Conservation (phyloP, 1,140 invertebrate genomes). For the Aphaenogaster ashmeadi region DNA sequence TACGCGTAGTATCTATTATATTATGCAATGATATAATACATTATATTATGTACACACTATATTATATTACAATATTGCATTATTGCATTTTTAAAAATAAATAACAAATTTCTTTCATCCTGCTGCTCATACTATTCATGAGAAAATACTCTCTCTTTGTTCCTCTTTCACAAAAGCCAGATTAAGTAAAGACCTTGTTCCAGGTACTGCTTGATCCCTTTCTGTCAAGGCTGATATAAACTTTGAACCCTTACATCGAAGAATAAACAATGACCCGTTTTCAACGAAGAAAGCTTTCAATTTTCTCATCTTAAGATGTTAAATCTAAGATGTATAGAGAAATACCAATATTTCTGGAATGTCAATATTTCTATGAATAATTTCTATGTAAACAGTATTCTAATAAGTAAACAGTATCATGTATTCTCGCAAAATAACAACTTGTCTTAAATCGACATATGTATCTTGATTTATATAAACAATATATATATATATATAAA, state of each 20-base stretch:
- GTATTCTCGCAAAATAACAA: background rate
- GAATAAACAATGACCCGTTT: slow-evolving; percentile 50
- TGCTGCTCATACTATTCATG: slow-evolving; percentile 24
- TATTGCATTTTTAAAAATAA: slow-evolving; percentile 30
- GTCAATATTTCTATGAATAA: slow-evolving; percentile 30
- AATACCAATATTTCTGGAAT: background rate
- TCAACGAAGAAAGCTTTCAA: slow-evolving; percentile 28
- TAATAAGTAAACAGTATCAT: background rate
- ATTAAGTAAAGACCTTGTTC: slow-evolving; percentile 39
- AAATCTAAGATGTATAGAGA: slow-evolving; percentile 21
- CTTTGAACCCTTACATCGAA: slow-evolving; percentile 25
- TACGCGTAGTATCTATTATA: background rate
- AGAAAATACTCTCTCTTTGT: background rate
- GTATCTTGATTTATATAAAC: background rate
- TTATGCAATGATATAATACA: background rate
- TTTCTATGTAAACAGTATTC: background rate
- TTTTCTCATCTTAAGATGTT: slow-evolving; percentile 11
- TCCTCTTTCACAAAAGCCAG: background rate
- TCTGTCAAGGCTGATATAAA: slow-evolving; percentile 46
- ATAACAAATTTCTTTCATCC: slow-evolving; percentile 11
- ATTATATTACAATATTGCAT: background rate
- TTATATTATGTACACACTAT: background rate
- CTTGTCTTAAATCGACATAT: background rate
- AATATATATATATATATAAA: background rate
- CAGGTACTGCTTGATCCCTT: slow-evolving; percentile 37